Conservation (phyloP, 2,797 vertebrate species). For the Xerus rutilus region DNA sequence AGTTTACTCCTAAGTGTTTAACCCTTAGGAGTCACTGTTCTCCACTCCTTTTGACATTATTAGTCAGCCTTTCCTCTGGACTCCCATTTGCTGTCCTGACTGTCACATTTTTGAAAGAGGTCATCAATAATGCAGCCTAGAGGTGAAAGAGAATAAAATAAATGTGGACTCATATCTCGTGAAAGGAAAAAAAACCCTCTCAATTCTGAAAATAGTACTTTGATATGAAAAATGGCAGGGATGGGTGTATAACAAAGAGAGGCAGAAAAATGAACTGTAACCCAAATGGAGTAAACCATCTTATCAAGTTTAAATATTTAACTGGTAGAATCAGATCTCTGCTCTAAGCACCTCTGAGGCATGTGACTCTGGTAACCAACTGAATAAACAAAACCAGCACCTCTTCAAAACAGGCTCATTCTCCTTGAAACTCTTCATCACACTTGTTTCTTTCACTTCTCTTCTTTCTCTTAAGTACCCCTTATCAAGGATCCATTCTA, state of each 20-base stretch:
- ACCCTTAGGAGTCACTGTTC: neutral
- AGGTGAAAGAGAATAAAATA: neutral
- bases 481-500: neutral
- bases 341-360: neutral
- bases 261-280: constrained; percentile 61
- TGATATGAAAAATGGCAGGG: neutral
- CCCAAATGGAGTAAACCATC: neutral
- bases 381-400: neutral
- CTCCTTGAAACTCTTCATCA: neutral
- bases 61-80: neutral
- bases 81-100: neutral
- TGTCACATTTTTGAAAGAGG: neutral
- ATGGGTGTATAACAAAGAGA: neutral
- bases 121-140: neutral
- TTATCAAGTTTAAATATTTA: constrained; percentile 58
- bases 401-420: neutral
- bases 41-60: neutral
- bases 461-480: neutral
- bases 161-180: neutral
- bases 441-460: neutral
- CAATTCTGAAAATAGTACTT: constrained; percentile 35
- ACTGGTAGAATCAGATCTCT: constrained; percentile 55
- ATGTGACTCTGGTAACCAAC: neutral
- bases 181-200: neutral
- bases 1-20: neutral